Conservation (phyloP, 2,113 vertebrate genomes). For the Mormyrus lacerda region DNA sequence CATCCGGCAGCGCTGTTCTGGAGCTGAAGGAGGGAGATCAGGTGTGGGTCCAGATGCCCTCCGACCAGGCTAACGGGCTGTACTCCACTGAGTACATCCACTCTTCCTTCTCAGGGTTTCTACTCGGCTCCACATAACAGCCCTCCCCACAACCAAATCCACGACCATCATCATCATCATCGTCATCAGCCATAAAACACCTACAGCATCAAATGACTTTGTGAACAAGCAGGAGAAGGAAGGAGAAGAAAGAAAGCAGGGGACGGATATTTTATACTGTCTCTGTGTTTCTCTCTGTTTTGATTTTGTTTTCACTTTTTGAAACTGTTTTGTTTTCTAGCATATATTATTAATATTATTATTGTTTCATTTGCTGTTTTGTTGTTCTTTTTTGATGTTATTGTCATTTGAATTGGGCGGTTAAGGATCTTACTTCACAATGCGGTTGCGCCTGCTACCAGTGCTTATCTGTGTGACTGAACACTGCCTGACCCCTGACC, state of each 20-base stretch:
- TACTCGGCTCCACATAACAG: constrained; percentile 95
- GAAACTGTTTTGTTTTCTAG: constrained; percentile 43
- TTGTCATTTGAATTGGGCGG: constrained; percentile 47
- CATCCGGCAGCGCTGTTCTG: constrained; percentile 91
- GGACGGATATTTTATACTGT: constrained; percentile 53
- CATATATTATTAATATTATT: constrained; percentile 61
- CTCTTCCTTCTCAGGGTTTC: constrained; percentile 96
- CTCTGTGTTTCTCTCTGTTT: constrained; percentile 52
- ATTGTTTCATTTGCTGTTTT: constrained; percentile 53
- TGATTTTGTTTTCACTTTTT: constrained; percentile 50
- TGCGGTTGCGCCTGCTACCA: constrained; percentile 47
- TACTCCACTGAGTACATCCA: constrained; percentile 98
- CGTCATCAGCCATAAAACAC: constrained; percentile 39
- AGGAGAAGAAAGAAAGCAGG: constrained; percentile 46
- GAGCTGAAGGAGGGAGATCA: constrained; percentile 94
- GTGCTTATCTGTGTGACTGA: constrained; percentile 61
- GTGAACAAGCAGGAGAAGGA: constrained; percentile 47
- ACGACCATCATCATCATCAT: constrained; percentile 30
- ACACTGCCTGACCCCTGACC: constrained; percentile 51
- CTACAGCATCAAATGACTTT: constrained; percentile 52
- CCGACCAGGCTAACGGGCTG: constrained; percentile 93
- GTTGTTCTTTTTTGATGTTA: constrained; percentile 30
- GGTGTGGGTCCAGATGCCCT: constrained; percentile 98
- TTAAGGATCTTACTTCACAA: constrained; percentile 56
- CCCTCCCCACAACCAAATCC: constrained; percentile 41